Conservation (phyloP, 2,113 vertebrate species). For the Sisor rabdophorus region DNA sequence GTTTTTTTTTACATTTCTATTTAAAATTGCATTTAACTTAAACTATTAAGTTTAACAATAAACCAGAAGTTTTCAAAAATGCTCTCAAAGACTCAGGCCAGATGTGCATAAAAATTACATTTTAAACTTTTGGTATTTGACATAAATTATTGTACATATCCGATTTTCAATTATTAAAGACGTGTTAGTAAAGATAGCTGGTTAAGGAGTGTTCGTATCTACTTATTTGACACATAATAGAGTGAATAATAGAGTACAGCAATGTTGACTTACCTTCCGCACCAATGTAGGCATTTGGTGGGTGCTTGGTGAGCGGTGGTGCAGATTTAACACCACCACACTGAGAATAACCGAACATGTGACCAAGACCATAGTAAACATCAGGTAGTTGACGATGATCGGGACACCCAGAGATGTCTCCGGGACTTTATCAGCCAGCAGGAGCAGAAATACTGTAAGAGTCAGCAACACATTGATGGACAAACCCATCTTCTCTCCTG, state of each 20-base stretch:
- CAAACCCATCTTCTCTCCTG: slow-evolving; percentile 91
- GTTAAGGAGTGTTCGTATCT: background rate
- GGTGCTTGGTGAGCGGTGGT: slow-evolving; percentile 83
- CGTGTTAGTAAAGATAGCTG: background rate
- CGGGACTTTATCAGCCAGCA: slow-evolving; percentile 85
- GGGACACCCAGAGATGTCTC: slow-evolving; percentile 86
- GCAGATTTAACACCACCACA: slow-evolving; percentile 86
- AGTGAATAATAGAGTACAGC: background rate
- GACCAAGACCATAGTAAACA: slow-evolving; percentile 88
- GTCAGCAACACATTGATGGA: slow-evolving; percentile 88
- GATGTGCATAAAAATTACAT: background rate
- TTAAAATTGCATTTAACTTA: background rate
- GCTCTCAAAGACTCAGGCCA: too few species aligned
- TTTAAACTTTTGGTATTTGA: background rate
- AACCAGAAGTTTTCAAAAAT: background rate
- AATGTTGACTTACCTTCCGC: slow-evolving; percentile 71
- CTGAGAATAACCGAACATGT: slow-evolving; percentile 87
- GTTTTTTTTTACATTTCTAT: background rate
- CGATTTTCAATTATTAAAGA: background rate
- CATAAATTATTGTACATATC: too few species aligned
- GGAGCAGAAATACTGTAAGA: slow-evolving; percentile 86
- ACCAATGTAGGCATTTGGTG: slow-evolving; percentile 86
- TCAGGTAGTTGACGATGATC: slow-evolving; percentile 88
- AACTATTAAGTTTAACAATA: background rate
- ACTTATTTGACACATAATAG: background rate